Evolutionary conservation across 2,797 vertebrate genomes (phyloP).

Genomic region (Leptoclinus maculatus): DNA sequence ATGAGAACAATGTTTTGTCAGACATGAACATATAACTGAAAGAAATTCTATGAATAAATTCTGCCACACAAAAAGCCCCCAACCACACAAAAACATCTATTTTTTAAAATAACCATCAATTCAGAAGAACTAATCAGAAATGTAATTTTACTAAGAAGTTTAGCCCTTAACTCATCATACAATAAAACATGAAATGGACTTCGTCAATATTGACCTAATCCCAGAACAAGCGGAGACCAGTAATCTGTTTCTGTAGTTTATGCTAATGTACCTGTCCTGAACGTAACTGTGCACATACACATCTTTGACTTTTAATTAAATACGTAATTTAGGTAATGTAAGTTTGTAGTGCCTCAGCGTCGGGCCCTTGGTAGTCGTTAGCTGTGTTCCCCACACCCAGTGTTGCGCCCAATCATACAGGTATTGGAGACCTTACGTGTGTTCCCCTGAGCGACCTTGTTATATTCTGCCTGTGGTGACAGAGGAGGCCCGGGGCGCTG

Average conservation of each 20-base stretch:
- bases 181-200: not conserved
- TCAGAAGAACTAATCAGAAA: not conserved
- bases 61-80: not conserved
- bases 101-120: not conserved
- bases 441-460: slow-evolving; percentile 52
- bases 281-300: not conserved
- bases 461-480: slow-evolving; percentile 55
- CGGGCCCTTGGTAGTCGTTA: not conserved
- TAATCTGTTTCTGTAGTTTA: not conserved
- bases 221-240: not conserved
- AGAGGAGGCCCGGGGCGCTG: slow-evolving; percentile 55
- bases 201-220: not conserved
- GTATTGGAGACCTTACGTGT: slow-evolving; percentile 18
- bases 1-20: not conserved
- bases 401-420: slow-evolving; percentile 1
- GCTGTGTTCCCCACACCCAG: not conserved
- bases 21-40: not conserved
- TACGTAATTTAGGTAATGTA: not conserved
- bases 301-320: not conserved
- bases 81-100: not conserved
- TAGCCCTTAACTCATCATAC: not conserved
- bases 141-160: not conserved
- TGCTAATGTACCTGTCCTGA: not conserved
- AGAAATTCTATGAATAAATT: not conserved
- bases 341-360: not conserved